These are phyloP conservation scores for Globodera rostochiensis DNA, from an alignment of 1,140 invertebrate genomes.

Conservation along the genomic window DNA sequence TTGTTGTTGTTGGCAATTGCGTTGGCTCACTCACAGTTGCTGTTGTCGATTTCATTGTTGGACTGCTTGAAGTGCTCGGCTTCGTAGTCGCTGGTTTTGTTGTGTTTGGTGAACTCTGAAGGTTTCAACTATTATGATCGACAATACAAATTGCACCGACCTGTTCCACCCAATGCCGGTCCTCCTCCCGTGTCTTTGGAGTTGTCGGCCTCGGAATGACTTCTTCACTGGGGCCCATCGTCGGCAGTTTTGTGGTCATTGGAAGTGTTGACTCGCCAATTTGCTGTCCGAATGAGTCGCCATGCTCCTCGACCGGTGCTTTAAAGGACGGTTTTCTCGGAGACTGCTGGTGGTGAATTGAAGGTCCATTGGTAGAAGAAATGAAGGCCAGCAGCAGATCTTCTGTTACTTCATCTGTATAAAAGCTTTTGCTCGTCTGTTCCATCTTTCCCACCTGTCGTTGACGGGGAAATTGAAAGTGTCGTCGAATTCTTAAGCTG, in stretches of 20 bases:
- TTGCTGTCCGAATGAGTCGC: neutral
- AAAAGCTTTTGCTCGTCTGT: neutral
- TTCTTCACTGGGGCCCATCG: neutral
- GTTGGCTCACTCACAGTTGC: neutral
- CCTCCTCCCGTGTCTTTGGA: neutral
- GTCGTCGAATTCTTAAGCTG: neutral
- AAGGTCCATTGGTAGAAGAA: neutral
- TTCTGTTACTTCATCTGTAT: neutral
- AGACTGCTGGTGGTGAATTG: too few relatives aligned
- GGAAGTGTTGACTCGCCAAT: neutral
- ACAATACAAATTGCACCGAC: neutral
- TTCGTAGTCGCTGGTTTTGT: neutral
- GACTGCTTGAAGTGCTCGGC: neutral
- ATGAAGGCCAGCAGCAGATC: neutral
- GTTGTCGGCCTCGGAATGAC: conserved; percentile 4
- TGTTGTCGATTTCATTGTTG: neutral
- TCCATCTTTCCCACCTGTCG: neutral
- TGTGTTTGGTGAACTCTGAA: neutral
- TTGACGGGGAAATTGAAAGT: neutral
- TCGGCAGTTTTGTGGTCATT: neutral
- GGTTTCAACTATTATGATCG: neutral
- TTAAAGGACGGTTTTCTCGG: neutral
- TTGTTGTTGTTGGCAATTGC: neutral
- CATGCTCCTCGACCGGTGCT: neutral
- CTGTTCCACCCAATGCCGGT: neutral